Percentiles rank a stretch among this genome's conserved stretches.
Conservation (phyloP, 2,797 vertebrate species). For the Agapornis canus region DNA sequence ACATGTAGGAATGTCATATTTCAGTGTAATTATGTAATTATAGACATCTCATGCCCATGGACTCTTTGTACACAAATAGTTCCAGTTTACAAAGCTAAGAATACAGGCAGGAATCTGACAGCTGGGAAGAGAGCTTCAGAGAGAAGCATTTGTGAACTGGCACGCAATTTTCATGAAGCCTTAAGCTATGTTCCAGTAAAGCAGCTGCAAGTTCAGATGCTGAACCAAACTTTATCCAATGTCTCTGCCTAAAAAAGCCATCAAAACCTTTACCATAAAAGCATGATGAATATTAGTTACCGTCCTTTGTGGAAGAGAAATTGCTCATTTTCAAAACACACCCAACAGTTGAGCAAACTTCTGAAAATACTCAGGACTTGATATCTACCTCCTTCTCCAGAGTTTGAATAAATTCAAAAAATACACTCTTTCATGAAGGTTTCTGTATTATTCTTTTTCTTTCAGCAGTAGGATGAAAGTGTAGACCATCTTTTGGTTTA, state of each 20-base stretch:
- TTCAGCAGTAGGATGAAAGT: not conserved
- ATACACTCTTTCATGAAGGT: not conserved
- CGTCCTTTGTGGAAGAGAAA: not conserved
- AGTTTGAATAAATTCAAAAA: not conserved
- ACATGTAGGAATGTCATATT: not conserved
- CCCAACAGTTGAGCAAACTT: not conserved
- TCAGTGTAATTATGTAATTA: not conserved
- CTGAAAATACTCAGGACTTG: not conserved
- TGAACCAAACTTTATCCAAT: not conserved
- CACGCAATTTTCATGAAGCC: not conserved
- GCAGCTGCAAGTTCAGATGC: not conserved
- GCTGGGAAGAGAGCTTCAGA: not conserved
- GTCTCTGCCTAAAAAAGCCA: not conserved
- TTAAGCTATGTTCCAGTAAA: not conserved
- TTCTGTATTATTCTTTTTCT: not conserved
- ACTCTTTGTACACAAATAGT: not conserved
- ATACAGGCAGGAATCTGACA: not conserved
- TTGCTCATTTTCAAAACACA: not conserved
- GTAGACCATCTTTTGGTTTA: not conserved
- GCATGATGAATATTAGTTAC: not conserved
- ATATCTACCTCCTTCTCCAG: not conserved
- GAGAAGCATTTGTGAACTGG: not conserved
- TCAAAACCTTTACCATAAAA: not conserved
- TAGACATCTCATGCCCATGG: not conserved
- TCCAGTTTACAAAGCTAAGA: not conserved